Base-by-base conservation (phyloP, 2,113 vertebrate genomes). In the Hippocampus comes region DNA sequence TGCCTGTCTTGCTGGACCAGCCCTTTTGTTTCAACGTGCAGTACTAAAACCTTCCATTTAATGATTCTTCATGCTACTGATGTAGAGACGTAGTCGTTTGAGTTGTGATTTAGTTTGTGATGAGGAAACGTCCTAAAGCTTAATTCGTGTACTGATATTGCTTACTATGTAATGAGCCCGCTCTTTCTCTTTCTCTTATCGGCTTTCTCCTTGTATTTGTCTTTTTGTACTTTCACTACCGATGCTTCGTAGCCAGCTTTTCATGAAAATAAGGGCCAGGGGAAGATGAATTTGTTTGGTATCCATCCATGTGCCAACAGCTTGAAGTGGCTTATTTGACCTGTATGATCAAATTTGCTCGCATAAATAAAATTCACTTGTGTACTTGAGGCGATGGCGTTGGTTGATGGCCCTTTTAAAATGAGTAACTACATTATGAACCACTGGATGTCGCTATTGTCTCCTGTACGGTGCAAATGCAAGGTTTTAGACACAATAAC, bases 291-390 rank as follows among this genome's bases (percentile, higher is more conserved):
- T 96, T 93, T 96, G 95, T 99, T 98, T 97, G 98, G 95, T 99
- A 61, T 61, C 98, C 93, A 96, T 98, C 95, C 94, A 95, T 96
- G 96, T 99, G 96, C 97, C 95, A 97, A 96, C 94, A 95, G 97
- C 96, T 97, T 95, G 94, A 96, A 95, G 94, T 97, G 95, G 95
- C 95, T 94, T 97, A 96, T 92, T 97, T 97, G 95, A 97, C 95
- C 93, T 96, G 96, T 98, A 95, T 94, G 91, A 96, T 95, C 92
- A 94, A 97, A 96, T 93, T 86, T 98, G 97, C 97, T 99, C 98
- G 97, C 95, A 93, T 95, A 91, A 95, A 96, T 96, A 97, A 98
- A 94, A 85, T 87, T 96, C 93, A 95, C 95, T 95, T 95, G 96
- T 99, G 97, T 96, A 96, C 94, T 97, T 98, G 91, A 70, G 59